Conservation (phyloP, 2,113 vertebrate genomes). For the Phylloscopus trochiloides region DNA sequence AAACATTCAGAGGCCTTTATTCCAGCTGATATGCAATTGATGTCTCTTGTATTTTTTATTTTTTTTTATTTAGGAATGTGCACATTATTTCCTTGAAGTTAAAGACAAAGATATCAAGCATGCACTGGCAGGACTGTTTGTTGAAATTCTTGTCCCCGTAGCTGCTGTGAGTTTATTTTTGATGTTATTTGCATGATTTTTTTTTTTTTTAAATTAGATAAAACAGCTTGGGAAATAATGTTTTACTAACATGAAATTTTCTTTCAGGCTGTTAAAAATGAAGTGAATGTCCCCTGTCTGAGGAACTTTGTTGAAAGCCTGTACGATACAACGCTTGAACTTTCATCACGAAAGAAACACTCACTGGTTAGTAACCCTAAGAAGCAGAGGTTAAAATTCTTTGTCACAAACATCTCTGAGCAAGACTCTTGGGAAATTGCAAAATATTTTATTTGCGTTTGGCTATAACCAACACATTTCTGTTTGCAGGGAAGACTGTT, state of each 20-base stretch:
- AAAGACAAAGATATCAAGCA: conserved; percentile 99
- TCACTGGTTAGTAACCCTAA: conserved; percentile 87
- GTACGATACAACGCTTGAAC: conserved; percentile 94
- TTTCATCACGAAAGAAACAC: conserved; percentile 97
- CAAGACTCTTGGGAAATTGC: background rate
- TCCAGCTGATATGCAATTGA: background rate
- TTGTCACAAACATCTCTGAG: conserved; percentile 2
- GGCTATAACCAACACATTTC: background rate
- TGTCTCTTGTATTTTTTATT: conserved; percentile 4
- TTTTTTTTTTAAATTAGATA: background rate
- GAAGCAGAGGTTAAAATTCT: conserved; percentile 18
- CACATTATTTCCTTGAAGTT: conserved; percentile 97
- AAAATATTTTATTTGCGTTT: background rate
- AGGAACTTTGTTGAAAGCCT: conserved; percentile 98
- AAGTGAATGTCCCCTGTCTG: conserved; percentile 98
- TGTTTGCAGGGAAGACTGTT: background rate
- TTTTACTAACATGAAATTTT: conserved; percentile 8
- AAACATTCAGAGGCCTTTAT: background rate
- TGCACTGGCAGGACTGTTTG: conserved; percentile 95
- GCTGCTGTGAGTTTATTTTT: conserved; percentile 88
- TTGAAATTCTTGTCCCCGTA: conserved; percentile 97
- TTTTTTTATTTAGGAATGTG: conserved; percentile 84
- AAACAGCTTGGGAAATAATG: background rate
- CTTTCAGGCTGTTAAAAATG: conserved; percentile 96
- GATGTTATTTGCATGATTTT: conserved; percentile 8